Conservation (phyloP, 2,113 vertebrate species). For the Onychostoma macrolepis region DNA sequence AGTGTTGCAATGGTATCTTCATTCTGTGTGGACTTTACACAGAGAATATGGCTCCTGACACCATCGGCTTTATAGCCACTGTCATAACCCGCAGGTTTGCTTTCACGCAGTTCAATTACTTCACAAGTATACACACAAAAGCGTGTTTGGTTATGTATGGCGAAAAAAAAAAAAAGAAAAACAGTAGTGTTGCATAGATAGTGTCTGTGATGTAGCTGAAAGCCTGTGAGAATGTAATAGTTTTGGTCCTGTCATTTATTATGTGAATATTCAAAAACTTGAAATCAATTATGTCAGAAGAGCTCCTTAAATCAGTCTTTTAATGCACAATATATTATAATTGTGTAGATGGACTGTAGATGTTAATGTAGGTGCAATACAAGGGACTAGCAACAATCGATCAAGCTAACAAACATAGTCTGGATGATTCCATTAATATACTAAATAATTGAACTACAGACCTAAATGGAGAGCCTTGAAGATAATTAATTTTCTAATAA, state of each 20-base stretch:
- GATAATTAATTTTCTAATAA: not conserved
- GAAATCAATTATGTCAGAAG: not conserved
- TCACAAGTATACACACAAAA: not conserved
- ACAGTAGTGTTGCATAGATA: not conserved
- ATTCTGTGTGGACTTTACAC: not conserved
- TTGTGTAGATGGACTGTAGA: slow-evolving; percentile 7
- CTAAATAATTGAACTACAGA: slow-evolving; percentile 13
- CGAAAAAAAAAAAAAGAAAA: not conserved
- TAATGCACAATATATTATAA: not conserved
- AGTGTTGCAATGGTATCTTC: slow-evolving; percentile 10
- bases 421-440: slow-evolving; percentile 14
- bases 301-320: slow-evolving; percentile 1
- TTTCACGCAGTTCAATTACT: not conserved
- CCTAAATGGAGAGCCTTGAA: not conserved
- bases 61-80: not conserved
- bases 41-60: not conserved
- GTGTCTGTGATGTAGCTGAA: not conserved
- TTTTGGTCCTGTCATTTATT: slow-evolving; percentile 20
- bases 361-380: slow-evolving; percentile 40
- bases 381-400: slow-evolving; percentile 13
- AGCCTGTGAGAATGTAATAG: slow-evolving; percentile 2
- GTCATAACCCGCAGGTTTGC: not conserved
- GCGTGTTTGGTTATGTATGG: not conserved
- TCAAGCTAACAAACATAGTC: not conserved
- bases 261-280: slow-evolving; percentile 28